Evolutionary conservation across 2,888 invertebrate species (phyloP).

Genomic region (Lasius platythorax): DNA sequence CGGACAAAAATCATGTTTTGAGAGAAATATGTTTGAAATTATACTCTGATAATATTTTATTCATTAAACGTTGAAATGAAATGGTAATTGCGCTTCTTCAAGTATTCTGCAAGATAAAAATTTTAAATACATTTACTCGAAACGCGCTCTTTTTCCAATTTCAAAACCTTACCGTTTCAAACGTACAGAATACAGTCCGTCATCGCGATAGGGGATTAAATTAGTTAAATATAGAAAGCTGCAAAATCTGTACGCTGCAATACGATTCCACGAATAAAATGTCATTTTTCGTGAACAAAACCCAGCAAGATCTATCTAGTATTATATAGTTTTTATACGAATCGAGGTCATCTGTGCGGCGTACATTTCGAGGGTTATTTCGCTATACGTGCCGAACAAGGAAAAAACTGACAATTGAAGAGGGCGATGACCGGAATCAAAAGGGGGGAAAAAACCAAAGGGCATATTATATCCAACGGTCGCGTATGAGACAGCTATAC

Average conservation of each 20-base stretch:
- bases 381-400: conserved; percentile 39
- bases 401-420: conserved; percentile 47
- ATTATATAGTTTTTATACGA: conserved; percentile 18
- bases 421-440: conserved; percentile 61
- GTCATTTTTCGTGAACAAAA: background rate
- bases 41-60: conserved; percentile 11
- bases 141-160: background rate
- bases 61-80: background rate
- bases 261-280: background rate
- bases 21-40: conserved; percentile 11
- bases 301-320: background rate
- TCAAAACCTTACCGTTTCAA: background rate
- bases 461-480: conserved; percentile 51
- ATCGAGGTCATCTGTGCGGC: conserved; percentile 42
- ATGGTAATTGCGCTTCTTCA: conserved; percentile 12
- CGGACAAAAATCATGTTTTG: background rate
- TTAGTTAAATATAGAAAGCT: conserved; percentile 3
- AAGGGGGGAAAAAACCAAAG: conserved; percentile 31
- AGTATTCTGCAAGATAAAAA: background rate
- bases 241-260: background rate
- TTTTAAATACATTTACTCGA: background rate
- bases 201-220: conserved; percentile 15
- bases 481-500: conserved; percentile 51
- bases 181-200: background rate
- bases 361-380: conserved; percentile 41